Base-by-base conservation (phyloP, 1,140 invertebrate genomes). In the Apis florea region DNA sequence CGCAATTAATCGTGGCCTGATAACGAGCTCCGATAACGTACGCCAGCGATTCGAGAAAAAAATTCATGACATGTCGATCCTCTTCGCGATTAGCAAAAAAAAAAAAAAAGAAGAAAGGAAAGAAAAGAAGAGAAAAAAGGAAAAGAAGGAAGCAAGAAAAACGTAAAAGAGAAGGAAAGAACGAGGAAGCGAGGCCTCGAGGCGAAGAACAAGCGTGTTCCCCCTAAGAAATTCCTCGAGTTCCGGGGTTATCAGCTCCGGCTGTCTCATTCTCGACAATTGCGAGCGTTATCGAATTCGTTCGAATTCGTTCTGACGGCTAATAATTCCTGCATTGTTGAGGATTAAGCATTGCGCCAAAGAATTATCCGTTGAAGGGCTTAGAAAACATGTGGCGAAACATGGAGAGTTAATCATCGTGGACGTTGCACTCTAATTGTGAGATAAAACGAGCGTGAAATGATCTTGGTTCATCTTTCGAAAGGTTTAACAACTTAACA, bases 1-100 rank as follows among this genome's bases (percentile, higher is more conserved):
- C 61, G 70, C 70, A 64, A 56, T 73, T 73, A 73, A 80, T 74
- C 78, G 59, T 31, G 0, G 59, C n/a, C 21, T 53, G 78, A 80
- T 66, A 73, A 80, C 63, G 51, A 24, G 15, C 21, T 51, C 51
- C 63, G 53, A 67, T 61, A 77, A 54, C 64, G 79, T 17, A 17
- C 5, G 24, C 17, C 21, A 12, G 53, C 53, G 19, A 19, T 56
- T 40, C 9, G 51, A 40, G 51, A 31, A 61, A 15, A 67, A 67
- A 63, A 17, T 53, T 51, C 47, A 1, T n/a, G 47, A 26, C 76
- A n/a, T 2, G 40, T 31, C 47, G 58, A 75, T 75, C 61, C 40
- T 40, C 12, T 47, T 21, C 15, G 6, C n/a, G 40, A n/a, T 53
- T n/a, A 47, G 13, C 9, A 21, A 47, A 31, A 51, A 31, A 66